Percentiles rank a stretch among this genome's conserved stretches.
Conservation (phyloP, 1,140 invertebrate genomes). For the Drosophila oshimai region DNA sequence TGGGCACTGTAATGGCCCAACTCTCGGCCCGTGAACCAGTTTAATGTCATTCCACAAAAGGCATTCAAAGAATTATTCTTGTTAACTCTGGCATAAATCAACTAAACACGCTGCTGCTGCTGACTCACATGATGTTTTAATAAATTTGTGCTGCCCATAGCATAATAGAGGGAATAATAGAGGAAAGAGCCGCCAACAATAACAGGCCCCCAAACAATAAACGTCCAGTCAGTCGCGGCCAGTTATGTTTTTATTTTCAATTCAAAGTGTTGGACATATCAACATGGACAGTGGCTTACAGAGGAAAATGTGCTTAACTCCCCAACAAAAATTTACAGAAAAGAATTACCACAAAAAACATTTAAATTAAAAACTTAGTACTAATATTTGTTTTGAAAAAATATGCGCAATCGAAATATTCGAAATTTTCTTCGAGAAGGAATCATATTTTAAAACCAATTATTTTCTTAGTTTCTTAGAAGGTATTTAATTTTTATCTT, state of each 20-base stretch:
- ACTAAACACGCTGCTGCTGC: not conserved
- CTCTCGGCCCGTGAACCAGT: conserved; percentile 33
- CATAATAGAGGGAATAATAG: conserved; percentile 56
- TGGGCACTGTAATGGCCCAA: conserved; percentile 28
- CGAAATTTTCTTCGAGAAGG: no score
- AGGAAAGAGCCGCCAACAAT: conserved; percentile 31
- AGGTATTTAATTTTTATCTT: no score
- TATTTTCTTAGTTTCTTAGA: no score
- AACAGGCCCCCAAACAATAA: conserved; percentile 34
- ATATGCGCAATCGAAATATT: no score
- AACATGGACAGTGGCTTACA: conserved; percentile 8
- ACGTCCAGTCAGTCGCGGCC: conserved; percentile 23
- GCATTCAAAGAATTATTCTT: conserved; percentile 53
- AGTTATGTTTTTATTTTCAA: conserved; percentile 61
- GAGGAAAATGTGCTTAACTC: no score
- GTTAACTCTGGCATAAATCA: conserved; percentile 42
- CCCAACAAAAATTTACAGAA: no score
- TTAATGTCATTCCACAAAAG: conserved; percentile 25
- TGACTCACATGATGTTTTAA: conserved; percentile 39
- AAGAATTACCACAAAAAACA: no score
- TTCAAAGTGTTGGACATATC: conserved; percentile 46
- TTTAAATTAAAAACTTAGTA: no score
- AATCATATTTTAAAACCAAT: no score
- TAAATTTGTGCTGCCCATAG: conserved; percentile 38
- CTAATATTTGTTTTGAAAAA: no score